Evolutionary conservation across 92 coral and sea anemone genomes (phyloP).

Genomic region (Porites rus): DNA sequence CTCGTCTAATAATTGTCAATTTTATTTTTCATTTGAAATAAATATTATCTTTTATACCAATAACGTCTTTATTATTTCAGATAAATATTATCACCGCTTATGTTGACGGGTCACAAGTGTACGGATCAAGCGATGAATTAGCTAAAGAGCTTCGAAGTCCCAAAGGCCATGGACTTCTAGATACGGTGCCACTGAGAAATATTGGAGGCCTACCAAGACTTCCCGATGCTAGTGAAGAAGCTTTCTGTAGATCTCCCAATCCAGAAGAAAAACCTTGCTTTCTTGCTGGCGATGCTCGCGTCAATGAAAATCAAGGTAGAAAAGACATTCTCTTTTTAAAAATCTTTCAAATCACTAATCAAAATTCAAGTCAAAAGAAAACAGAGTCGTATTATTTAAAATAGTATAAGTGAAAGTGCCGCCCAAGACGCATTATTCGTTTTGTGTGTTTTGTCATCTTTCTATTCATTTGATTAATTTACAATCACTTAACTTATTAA

Average conservation of each 20-base stretch:
- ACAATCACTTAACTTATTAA: too few species aligned
- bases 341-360: too few species aligned
- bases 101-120: conserved; percentile 91
- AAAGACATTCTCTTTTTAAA: too few species aligned
- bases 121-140: conserved; percentile 74
- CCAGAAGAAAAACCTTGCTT: conserved; percentile 24
- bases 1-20: too few species aligned
- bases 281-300: conserved; percentile 40
- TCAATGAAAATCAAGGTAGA: conserved; percentile 54
- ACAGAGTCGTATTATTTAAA: too few species aligned
- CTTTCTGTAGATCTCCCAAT: conserved; percentile 41
- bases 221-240: conserved; percentile 2
- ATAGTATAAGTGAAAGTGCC: too few species aligned
- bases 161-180: not conserved
- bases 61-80: conserved; percentile 45
- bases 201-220: not conserved
- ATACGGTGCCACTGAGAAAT: not conserved
- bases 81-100: conserved; percentile 82
- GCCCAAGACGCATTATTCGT: too few species aligned
- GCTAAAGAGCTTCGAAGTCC: conserved; percentile 64
- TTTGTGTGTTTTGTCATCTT: too few species aligned
- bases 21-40: too few species aligned
- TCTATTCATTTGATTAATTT: too few species aligned
- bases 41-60: too few species aligned
- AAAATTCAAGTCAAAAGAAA: too few species aligned